Conservation (phyloP, 2,113 vertebrate genomes). For the Onychostruthus taczanowskii region DNA sequence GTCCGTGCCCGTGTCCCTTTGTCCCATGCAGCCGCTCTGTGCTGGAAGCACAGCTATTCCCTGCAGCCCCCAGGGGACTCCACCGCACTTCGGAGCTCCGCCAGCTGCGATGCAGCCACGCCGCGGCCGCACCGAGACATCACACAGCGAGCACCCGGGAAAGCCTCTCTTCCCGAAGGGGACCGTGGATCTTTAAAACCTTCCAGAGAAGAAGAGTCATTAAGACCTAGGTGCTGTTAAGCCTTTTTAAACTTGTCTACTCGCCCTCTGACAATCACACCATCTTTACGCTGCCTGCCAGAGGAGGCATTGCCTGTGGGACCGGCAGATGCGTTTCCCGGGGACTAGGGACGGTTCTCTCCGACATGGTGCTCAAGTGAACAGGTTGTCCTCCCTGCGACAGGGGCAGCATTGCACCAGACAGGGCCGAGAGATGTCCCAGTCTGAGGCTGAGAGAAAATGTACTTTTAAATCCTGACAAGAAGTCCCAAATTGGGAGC, state of each 20-base stretch:
- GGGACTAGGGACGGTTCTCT: neutral
- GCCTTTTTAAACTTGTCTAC: neutral
- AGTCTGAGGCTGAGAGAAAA: neutral
- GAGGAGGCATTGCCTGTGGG: neutral
- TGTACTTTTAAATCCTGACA: neutral
- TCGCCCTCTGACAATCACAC: neutral
- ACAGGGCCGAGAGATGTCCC: neutral
- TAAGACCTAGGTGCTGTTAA: neutral
- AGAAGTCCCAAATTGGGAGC: neutral
- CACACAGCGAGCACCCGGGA: neutral
- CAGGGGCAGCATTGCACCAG: neutral
- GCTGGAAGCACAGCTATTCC: neutral
- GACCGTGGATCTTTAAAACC: neutral
- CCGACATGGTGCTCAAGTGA: neutral
- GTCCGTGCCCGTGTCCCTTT: neutral
- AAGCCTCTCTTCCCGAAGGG: neutral
- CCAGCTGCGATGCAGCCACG: slow-evolving; percentile 1
- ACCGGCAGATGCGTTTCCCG: neutral
- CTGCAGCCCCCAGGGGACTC: slow-evolving; percentile 57
- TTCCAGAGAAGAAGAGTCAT: neutral
- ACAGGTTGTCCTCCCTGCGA: neutral
- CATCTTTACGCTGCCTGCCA: rapidly evolving
- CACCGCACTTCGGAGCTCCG: neutral
- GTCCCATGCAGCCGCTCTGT: neutral
- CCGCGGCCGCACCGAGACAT: neutral